Percentiles rank a stretch among this genome's conserved stretches.
These are phyloP conservation scores for Crypturellus undulatus DNA, from an alignment of 2,113 vertebrate species.

Conservation along the genomic window DNA sequence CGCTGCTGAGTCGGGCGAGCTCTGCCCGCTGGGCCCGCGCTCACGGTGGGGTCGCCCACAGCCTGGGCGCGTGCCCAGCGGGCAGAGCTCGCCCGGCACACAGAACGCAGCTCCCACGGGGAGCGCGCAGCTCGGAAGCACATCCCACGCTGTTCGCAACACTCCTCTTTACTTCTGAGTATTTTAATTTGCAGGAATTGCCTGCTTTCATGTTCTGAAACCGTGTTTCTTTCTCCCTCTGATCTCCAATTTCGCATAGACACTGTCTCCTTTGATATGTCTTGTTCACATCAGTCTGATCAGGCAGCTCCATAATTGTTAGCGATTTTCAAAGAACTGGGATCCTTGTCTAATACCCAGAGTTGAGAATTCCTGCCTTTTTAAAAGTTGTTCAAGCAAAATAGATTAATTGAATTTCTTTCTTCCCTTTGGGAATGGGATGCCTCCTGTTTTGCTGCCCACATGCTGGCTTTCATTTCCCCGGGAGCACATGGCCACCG, in stretches of 20 bases:
- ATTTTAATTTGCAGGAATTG: slow-evolving; percentile 75
- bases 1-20: too few species aligned
- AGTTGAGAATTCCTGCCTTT: slow-evolving; percentile 58
- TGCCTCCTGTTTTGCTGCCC: slow-evolving; percentile 44
- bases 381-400: slow-evolving; percentile 76
- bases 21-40: too few species aligned
- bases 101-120: background rate
- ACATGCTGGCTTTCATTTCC: slow-evolving; percentile 33
- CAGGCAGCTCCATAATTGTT: slow-evolving; percentile 76
- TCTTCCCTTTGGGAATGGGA: slow-evolving; percentile 40
- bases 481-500: background rate
- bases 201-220: slow-evolving; percentile 77
- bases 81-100: background rate
- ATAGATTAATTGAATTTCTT: slow-evolving; percentile 75
- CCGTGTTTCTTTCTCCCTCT: slow-evolving; percentile 69
- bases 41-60: too few species aligned
- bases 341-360: slow-evolving; percentile 47
- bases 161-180: slow-evolving; percentile 68
- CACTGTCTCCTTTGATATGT: slow-evolving; percentile 68
- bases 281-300: slow-evolving; percentile 72
- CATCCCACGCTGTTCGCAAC: slow-evolving; percentile 18
- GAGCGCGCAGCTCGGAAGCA: slow-evolving; percentile 22
- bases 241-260: slow-evolving; percentile 73
- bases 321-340: slow-evolving; percentile 75
- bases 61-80: background rate